phyloP scores from a whole-genome alignment of 2,797 vertebrate species.

The Clangula hyemalis region DNA sequence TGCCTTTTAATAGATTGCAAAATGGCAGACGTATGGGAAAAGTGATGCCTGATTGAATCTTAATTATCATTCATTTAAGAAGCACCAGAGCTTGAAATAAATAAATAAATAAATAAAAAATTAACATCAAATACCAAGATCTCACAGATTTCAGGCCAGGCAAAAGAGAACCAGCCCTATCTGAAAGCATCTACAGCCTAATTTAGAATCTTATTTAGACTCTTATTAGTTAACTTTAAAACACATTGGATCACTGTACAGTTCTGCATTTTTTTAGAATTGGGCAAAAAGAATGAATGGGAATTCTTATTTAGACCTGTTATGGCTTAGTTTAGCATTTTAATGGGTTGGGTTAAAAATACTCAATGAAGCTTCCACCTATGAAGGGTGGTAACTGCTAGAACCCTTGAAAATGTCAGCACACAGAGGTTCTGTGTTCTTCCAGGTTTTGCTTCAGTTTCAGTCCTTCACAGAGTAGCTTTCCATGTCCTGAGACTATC shows the following conservation, averaged over 20 bases:
- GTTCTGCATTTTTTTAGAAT: background rate
- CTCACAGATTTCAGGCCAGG: background rate
- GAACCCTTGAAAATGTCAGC: background rate
- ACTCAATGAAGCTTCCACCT: background rate
- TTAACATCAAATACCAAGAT: background rate
- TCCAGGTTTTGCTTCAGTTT: background rate
- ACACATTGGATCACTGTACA: accelerated
- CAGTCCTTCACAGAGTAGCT: background rate
- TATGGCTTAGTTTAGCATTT: background rate
- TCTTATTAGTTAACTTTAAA: background rate
- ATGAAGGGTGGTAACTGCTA: background rate
- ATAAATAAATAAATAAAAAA: background rate
- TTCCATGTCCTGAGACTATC: background rate
- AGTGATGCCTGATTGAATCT: background rate
- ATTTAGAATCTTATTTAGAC: background rate
- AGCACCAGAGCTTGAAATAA: background rate
- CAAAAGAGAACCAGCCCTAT: background rate
- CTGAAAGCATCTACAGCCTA: background rate
- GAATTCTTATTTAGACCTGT: background rate
- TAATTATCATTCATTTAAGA: background rate
- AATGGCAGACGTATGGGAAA: background rate
- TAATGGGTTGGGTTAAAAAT: background rate
- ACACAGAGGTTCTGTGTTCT: background rate
- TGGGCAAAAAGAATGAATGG: background rate
- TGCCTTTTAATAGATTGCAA: background rate